A percentile compares a stretch with the other conserved stretches of the same genome.
These are phyloP conservation scores for Craseonycteris thonglongyai DNA, from an alignment of 2,113 vertebrate species.

Conservation along the genomic window DNA sequence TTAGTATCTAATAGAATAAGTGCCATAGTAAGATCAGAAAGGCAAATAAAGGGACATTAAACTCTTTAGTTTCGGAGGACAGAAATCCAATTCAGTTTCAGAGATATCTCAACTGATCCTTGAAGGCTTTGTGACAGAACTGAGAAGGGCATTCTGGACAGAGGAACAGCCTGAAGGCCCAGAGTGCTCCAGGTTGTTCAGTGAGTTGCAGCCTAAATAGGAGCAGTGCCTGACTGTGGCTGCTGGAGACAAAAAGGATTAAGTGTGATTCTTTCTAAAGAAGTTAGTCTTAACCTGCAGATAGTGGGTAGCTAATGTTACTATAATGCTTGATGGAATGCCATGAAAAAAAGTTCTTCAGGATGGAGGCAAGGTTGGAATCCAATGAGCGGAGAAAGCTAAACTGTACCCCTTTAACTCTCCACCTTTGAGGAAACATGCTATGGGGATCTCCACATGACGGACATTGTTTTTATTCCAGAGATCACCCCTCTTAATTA, in stretches of 20 bases:
- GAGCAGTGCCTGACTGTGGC: not conserved
- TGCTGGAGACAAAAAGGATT: not conserved
- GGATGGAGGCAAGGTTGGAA: not conserved
- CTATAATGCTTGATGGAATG: not conserved
- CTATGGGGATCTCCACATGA: not conserved
- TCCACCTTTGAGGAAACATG: not conserved
- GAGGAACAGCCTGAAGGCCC: not conserved
- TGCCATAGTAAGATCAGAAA: conserved; percentile 11
- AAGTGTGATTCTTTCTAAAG: not conserved
- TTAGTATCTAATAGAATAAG: not conserved
- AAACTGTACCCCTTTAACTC: not conserved
- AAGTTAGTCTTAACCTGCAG: not conserved
- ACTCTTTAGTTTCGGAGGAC: not conserved
- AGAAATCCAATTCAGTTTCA: not conserved
- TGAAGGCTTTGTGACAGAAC: not conserved
- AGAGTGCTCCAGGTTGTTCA: not conserved
- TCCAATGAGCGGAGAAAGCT: not conserved
- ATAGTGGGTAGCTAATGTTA: not conserved
- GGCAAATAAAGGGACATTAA: not conserved
- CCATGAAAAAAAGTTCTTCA: not conserved
- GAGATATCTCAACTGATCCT: too few relatives aligned
- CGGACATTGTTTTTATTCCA: not conserved
- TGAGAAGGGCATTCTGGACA: not conserved
- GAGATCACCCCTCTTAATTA: not conserved
- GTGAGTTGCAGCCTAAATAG: not conserved